Conservation (phyloP, 1,140 invertebrate species). For the Pygmarrhopalites habei region DNA sequence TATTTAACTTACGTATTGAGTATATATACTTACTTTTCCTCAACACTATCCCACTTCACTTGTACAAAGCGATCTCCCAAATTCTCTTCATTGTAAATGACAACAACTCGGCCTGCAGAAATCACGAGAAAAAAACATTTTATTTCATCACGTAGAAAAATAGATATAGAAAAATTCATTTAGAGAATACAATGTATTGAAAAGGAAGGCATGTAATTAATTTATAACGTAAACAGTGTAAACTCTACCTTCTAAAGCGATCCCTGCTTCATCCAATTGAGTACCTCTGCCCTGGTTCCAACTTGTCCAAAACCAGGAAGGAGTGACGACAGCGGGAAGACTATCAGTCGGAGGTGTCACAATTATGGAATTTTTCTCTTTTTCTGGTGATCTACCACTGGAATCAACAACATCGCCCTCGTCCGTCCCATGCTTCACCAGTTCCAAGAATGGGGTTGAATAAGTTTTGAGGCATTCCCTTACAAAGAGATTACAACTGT, state of each 20-base stretch:
- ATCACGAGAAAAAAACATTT: too few species aligned
- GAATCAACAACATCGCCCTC: slow-evolving; percentile 1
- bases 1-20: too few species aligned
- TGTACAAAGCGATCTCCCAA: slow-evolving; percentile 32
- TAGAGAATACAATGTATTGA: too few species aligned
- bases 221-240: too few species aligned
- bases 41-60: slow-evolving; percentile 37
- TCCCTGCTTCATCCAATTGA: slow-evolving; percentile 36
- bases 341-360: too few species aligned
- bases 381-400: background rate
- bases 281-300: slow-evolving; percentile 29
- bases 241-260: slow-evolving; percentile 34
- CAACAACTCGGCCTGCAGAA: too few species aligned
- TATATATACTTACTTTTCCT: too few species aligned
- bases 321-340: too few species aligned
- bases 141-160: too few species aligned
- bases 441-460: slow-evolving; percentile 48
- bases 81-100: slow-evolving; percentile 28
- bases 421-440: slow-evolving; percentile 1
- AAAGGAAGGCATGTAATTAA: too few species aligned
- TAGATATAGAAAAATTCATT: too few species aligned
- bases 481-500: slow-evolving; percentile 63
- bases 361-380: background rate
- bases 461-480: slow-evolving; percentile 80
- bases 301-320: slow-evolving; percentile 35